Evolutionary conservation across 2,797 vertebrate genomes (phyloP).

Genomic region (Epinephelus awoara): DNA sequence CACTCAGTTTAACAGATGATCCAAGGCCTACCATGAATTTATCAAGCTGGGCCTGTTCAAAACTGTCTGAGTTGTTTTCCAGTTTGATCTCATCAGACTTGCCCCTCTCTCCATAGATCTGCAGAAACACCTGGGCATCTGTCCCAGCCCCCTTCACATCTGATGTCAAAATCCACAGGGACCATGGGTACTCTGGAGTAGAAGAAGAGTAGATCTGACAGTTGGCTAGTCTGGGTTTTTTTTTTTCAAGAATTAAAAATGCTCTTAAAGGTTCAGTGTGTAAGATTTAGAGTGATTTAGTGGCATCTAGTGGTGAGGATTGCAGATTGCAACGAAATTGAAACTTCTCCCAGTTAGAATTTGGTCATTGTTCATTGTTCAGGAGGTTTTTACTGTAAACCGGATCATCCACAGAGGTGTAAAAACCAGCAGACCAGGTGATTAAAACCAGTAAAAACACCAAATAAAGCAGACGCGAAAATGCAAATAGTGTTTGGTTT

Average conservation of each 20-base stretch:
- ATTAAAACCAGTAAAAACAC: too few relatives aligned
- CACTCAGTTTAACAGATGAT: neutral
- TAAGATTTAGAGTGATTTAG: too few relatives aligned
- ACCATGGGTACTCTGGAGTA: conserved; percentile 92
- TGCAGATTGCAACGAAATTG: too few relatives aligned
- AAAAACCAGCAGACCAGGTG: too few relatives aligned
- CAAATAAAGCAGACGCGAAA: too few relatives aligned
- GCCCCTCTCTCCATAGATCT: conserved; percentile 94
- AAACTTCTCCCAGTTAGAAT: too few relatives aligned
- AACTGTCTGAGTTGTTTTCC: conserved; percentile 96
- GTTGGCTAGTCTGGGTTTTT: neutral
- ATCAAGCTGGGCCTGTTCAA: conserved; percentile 93
- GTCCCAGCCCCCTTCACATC: conserved; percentile 96
- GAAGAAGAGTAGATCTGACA: conserved; percentile 4
- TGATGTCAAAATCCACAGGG: conserved; percentile 96
- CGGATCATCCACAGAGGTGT: too few relatives aligned
- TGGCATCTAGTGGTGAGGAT: too few relatives aligned
- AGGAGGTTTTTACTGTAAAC: too few relatives aligned
- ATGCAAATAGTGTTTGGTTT: too few relatives aligned
- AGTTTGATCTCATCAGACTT: conserved; percentile 94
- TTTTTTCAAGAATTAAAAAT: neutral
- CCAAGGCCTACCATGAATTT: conserved; percentile 91
- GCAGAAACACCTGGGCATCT: conserved; percentile 95
- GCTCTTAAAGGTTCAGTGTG: neutral
- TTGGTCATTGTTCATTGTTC: too few relatives aligned